Evolutionary conservation across 2,888 invertebrate genomes (phyloP), one percentile per base, ranked within the genome.

Genomic region (Eilema depressum): DNA sequence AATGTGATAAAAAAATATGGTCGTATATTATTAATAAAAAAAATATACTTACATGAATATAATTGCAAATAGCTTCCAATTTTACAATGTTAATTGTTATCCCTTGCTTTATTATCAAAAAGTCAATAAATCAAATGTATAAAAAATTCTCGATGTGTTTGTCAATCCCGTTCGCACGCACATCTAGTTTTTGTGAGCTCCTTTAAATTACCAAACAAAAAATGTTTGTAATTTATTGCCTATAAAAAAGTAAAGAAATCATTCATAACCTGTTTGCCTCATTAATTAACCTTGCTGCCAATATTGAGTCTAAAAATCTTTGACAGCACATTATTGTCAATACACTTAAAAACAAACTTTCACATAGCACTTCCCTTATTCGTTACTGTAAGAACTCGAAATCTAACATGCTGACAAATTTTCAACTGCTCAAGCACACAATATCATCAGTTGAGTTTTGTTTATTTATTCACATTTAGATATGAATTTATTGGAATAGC

Each of bases 331-430:
- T 53, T 64, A n/a, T 4, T 63, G 26, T 30, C 53, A 53, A 64
- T 14, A 53, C 26, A 20, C 37, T 57, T 12, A 11, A 60, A 14
- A 47, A 79, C 73, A 70, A 76, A 90, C 92, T 93, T 93, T 92
- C 92, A 89, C 90, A 89, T 88, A 87, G 88, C 84, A 75, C 87
- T 88, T 89, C 89, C 86, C 88, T 88, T 76, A 23, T 63, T n/a
- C 47, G n/a, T 60, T 89, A 92, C 92, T 85, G 83, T 25, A 63
- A 75, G 17, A 85, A 88, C 89, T 91, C 92, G 91, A 89, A 75
- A 70, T 56, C 62, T 56, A 71, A 68, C 41, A 8, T 69, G 25
- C 62, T 5, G 71, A 81, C 79, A 71, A 60, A 60, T 69, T 82
- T 70, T 74, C 60, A 63, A 66, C 66, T 67, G 30, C 47, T 47